Percentiles rank a stretch among this genome's conserved stretches.
Evolutionary conservation across 2,888 invertebrate species (phyloP).

Genomic region (Chesias legatella): DNA sequence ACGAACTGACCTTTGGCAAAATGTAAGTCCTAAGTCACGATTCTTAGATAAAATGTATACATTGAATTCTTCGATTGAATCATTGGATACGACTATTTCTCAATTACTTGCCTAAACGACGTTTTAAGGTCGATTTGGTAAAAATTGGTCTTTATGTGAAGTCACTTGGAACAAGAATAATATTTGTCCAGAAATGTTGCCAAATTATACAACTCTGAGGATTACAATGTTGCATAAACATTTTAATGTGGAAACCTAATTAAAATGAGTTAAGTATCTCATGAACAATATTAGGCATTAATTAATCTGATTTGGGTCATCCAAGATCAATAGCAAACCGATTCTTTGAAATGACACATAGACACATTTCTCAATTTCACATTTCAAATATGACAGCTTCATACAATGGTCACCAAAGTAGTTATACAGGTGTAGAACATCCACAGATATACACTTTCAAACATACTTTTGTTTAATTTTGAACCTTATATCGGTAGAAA

Average conservation of each 20-base stretch:
- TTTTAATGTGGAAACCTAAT: too few species aligned
- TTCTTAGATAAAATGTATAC: constrained; percentile 35
- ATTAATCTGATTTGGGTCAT: too few species aligned
- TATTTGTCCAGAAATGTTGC: too few species aligned
- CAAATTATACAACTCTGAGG: too few species aligned
- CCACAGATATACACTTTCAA: neutral
- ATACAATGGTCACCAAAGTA: constrained; percentile 21
- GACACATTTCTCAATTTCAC: constrained; percentile 13
- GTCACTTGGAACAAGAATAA: too few species aligned
- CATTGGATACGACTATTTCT: constrained; percentile 13
- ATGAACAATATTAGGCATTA: too few species aligned
- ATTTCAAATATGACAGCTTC: constrained; percentile 13
- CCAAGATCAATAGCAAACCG: neutral
- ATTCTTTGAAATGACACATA: constrained; percentile 1
- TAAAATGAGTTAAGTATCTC: too few species aligned
- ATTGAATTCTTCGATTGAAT: constrained; percentile 37
- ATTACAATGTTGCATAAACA: too few species aligned
- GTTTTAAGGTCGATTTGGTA: neutral
- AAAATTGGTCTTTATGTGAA: neutral
- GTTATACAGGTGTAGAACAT: constrained; percentile 25
- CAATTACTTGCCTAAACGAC: neutral
- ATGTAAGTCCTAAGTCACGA: constrained; percentile 29
- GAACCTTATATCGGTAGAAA: constrained; percentile 6
- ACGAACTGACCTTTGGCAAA: constrained; percentile 31
- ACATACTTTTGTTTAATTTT: constrained; percentile 3